These are phyloP conservation scores for Naja naja DNA, from an alignment of 2,113 vertebrate genomes.

Conservation along the genomic window DNA sequence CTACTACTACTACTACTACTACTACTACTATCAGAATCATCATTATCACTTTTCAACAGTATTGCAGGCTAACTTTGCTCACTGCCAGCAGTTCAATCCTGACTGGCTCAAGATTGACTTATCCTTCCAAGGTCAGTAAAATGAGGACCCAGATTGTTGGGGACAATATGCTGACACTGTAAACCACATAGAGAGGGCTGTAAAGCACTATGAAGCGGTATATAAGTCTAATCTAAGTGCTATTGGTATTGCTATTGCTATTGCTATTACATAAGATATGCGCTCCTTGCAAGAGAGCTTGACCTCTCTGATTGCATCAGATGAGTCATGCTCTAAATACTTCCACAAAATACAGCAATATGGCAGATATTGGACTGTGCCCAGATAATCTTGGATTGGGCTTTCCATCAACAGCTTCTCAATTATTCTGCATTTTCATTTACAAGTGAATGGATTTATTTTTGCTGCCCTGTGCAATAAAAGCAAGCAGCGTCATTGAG, in stretches of 20 bases:
- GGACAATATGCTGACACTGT: neutral
- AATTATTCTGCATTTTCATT: slow-evolving; percentile 9
- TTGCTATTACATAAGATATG: neutral
- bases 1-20: no score
- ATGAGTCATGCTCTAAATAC: slow-evolving; percentile 32
- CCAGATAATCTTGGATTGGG: neutral
- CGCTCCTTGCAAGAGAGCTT: slow-evolving; percentile 8
- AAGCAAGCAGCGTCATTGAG: neutral
- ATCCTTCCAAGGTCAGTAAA: neutral
- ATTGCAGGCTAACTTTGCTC: neutral
- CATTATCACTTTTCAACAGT: neutral
- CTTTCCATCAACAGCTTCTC: slow-evolving; percentile 23
- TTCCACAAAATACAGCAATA: slow-evolving; percentile 9
- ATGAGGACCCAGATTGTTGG: neutral
- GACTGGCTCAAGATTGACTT: neutral
- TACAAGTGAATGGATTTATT: slow-evolving; percentile 17
- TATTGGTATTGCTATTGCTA: neutral
- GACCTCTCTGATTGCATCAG: slow-evolving; percentile 12
- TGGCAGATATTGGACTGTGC: slow-evolving; percentile 10
- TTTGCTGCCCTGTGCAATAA: slow-evolving; percentile 8
- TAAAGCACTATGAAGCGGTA: neutral
- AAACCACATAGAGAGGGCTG: neutral
- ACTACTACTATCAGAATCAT: no score
- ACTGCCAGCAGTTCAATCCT: neutral
- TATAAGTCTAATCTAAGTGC: neutral